These are phyloP conservation scores for Ctenosaura bakeri DNA, from an alignment of 2,797 vertebrate genomes.

Conservation along the genomic window DNA sequence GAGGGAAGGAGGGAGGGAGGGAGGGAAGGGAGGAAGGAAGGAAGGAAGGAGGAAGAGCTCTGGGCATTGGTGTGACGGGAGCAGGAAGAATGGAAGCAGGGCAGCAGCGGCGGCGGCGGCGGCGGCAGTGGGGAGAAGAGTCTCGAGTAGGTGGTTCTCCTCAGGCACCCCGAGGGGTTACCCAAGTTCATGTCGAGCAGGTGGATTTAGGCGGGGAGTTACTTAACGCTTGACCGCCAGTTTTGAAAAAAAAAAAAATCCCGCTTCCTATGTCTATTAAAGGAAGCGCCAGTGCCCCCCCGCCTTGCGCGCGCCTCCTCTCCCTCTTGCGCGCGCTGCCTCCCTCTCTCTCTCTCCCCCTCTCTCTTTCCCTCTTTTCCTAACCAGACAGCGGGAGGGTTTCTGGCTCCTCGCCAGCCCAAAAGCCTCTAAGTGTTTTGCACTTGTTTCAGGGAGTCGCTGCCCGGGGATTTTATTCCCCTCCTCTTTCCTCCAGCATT, in stretches of 20 bases:
- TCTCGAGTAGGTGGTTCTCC: slow-evolving; percentile 78
- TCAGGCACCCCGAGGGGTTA: slow-evolving; percentile 82
- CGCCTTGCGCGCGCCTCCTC: slow-evolving; percentile 60
- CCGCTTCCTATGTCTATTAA: slow-evolving; percentile 77
- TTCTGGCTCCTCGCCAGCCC: slow-evolving; percentile 84
- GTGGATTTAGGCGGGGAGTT: slow-evolving; percentile 84
- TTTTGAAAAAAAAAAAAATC: slow-evolving; percentile 75
- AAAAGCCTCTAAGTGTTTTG: slow-evolving; percentile 88
- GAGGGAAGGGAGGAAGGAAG: slow-evolving; percentile 68
- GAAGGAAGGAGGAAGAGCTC: slow-evolving; percentile 65
- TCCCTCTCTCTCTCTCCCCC: slow-evolving; percentile 56
- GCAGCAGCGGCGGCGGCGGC: slow-evolving; percentile 72
- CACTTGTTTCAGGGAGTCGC: slow-evolving; percentile 87
- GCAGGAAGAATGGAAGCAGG: slow-evolving; percentile 82
- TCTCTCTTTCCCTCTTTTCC: slow-evolving; percentile 71
- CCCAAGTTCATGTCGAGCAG: slow-evolving; percentile 86
- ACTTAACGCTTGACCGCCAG: slow-evolving; percentile 86
- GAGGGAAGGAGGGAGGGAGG: slow-evolving; percentile 71
- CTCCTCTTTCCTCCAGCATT: slow-evolving; percentile 74
- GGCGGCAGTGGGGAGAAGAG: slow-evolving; percentile 71
- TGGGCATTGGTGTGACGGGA: slow-evolving; percentile 78
- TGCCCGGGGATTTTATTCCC: slow-evolving; percentile 82
- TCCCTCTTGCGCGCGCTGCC: slow-evolving; percentile 45
- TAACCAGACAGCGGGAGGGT: slow-evolving; percentile 86
- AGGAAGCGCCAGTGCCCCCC: slow-evolving; percentile 78